Conservation (phyloP, 2,797 vertebrate species). For the Brotogeris chrysoptera region DNA sequence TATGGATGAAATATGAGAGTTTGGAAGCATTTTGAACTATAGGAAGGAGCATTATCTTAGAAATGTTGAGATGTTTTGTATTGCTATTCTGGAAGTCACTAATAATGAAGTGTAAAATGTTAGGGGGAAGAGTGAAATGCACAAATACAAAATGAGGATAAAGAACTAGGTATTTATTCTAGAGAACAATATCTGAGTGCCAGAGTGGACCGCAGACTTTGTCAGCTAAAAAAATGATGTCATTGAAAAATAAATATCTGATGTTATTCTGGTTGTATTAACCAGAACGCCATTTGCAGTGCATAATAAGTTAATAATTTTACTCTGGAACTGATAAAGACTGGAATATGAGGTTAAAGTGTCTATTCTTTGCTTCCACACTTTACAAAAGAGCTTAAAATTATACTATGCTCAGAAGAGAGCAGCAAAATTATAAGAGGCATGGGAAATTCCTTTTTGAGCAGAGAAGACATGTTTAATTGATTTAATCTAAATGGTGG, state of each 20-base stretch:
- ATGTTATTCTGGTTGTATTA: background rate
- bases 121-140: background rate
- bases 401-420: background rate
- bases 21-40: background rate
- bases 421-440: background rate
- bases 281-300: background rate
- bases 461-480: background rate
- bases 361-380: background rate
- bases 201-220: background rate
- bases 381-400: background rate
- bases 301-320: background rate
- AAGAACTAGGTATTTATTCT: background rate
- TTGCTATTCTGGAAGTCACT: background rate
- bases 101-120: background rate
- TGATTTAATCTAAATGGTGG: background rate
- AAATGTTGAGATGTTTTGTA: background rate
- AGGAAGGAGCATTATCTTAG: background rate
- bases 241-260: background rate
- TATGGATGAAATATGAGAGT: background rate
- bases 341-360: background rate
- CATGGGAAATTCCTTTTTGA: background rate
- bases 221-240: background rate
- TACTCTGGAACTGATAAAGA: background rate
- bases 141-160: background rate
- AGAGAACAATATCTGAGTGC: background rate